Conservation (phyloP, 23 tunicate genomes). For the Ciona savignyi region DNA sequence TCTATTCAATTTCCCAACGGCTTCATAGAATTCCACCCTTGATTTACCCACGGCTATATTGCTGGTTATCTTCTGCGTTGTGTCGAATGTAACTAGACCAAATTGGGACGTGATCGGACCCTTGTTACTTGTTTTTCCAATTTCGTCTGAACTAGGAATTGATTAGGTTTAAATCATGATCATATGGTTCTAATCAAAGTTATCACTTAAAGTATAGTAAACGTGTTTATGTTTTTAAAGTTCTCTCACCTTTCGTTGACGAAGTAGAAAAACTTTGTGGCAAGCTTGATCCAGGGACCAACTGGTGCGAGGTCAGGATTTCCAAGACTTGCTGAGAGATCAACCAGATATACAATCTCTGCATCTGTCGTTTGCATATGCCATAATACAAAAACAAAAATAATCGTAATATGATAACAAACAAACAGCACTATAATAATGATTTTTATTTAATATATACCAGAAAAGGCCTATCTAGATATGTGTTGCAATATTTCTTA, state of each 20-base stretch:
- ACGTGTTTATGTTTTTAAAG: too few species aligned
- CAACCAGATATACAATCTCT: slow-evolving; percentile 45
- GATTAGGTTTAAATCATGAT: too few species aligned
- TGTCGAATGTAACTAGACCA: slow-evolving; percentile 55
- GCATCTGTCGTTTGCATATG: too few species aligned
- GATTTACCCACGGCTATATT: slow-evolving; percentile 30
- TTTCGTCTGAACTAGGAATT: too few species aligned
- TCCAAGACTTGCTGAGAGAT: slow-evolving; percentile 45
- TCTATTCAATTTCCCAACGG: slow-evolving; percentile 10
- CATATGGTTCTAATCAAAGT: too few species aligned
- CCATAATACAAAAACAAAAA: too few species aligned
- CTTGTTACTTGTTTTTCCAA: too few species aligned
- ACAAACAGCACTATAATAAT: too few species aligned
- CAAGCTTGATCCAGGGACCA: slow-evolving; percentile 26
- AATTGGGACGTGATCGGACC: too few species aligned
- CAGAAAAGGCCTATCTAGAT: background rate
- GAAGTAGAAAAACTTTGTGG: slow-evolving; percentile 50
- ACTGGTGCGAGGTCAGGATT: slow-evolving; percentile 3
- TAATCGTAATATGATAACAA: too few species aligned
- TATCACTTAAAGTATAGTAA: too few species aligned
- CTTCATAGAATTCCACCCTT: slow-evolving; percentile 22
- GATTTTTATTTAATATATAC: background rate
- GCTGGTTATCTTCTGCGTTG: slow-evolving; percentile 15
- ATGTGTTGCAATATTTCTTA: background rate
- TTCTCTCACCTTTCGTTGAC: background rate